These are phyloP conservation scores for Pipa parva DNA, from an alignment of 2,113 vertebrate genomes.

Conservation along the genomic window DNA sequence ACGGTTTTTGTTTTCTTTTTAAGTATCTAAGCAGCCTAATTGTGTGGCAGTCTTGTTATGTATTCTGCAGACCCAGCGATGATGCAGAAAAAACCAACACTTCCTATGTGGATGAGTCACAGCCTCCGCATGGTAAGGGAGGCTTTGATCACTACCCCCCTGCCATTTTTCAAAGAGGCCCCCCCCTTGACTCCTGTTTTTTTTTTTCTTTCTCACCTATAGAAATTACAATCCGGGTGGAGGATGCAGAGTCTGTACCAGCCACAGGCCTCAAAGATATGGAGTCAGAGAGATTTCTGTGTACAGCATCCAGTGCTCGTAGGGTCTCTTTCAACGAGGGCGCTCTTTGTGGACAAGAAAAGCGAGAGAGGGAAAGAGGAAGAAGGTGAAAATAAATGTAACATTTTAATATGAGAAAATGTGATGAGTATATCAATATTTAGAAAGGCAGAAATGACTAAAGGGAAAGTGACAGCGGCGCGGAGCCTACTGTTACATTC, in stretches of 20 bases:
- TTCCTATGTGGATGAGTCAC: constrained; percentile 82
- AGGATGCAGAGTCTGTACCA: constrained; percentile 82
- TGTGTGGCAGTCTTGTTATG: not conserved
- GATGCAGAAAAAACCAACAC: constrained; percentile 87
- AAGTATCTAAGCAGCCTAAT: too few relatives aligned
- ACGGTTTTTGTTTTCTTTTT: too few relatives aligned
- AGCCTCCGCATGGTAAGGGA: constrained; percentile 80
- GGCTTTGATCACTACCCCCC: not conserved
- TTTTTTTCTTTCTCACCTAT: not conserved
- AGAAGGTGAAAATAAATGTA: constrained; percentile 68
- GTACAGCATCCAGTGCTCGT: constrained; percentile 76
- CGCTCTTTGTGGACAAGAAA: constrained; percentile 84
- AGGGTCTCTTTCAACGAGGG: constrained; percentile 97
- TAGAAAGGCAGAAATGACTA: too few relatives aligned
- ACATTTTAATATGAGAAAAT: not conserved
- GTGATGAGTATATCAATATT: too few relatives aligned
- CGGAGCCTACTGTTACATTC: not conserved
- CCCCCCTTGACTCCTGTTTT: not conserved
- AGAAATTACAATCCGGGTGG: constrained; percentile 86
- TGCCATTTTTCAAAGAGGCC: fast-evolving
- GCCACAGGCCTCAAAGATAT: constrained; percentile 74
- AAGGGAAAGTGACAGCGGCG: too few relatives aligned
- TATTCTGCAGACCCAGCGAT: constrained; percentile 70
- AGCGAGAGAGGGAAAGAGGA: constrained; percentile 88
- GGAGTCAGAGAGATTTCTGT: constrained; percentile 88